Base-by-base conservation (phyloP, 2,113 vertebrate species). In the Egretta garzetta region DNA sequence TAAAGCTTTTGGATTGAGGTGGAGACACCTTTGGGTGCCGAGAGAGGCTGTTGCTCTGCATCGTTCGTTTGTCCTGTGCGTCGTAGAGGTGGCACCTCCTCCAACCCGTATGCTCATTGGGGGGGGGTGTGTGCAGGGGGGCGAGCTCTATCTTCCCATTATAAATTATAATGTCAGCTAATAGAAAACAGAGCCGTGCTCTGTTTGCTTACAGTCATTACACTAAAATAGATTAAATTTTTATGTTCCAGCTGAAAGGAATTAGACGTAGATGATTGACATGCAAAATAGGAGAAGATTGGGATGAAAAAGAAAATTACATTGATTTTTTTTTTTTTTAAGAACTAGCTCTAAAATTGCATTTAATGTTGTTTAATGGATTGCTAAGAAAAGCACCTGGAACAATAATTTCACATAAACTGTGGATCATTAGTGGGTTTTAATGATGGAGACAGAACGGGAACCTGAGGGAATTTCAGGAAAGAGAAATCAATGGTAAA, bases 181-280 rank as follows among this genome's bases (percentile, higher is more conserved):
- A 94, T 58, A 55, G 66, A 35, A 94, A 96, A 35, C 95, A 96
- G 86, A 62, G 33, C 50, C 7, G 2, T 52, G 49, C 37, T 86
- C 49, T 80, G 49, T 88, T 80, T 80, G 50, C 74, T 90, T 66
- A 56, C 23, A 73, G 56, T 90, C 75, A 71, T 84, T 93, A 75
- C 24, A 9, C 56, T 60, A 23, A 92, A 96, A 93, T 50, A 95
- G 72, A 74, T 92, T n/a, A 43, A 45, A 28, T 67, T 86, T 95
- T 95, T 81, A 52, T 88, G 68, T 86, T 79, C 75, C 90, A 81
- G 43, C 79, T 97, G 97, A 90, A 93, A 96, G 70, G 26, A 80
- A 93, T 97, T 96, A 86, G 20, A 12, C 13, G 11, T 20, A 75
- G 53, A 62, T 90, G 95, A 93, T 23, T 93, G 94, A 88, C 91